Conservation (phyloP, 1,140 invertebrate genomes). For the Panagrolaimus sp. region DNA sequence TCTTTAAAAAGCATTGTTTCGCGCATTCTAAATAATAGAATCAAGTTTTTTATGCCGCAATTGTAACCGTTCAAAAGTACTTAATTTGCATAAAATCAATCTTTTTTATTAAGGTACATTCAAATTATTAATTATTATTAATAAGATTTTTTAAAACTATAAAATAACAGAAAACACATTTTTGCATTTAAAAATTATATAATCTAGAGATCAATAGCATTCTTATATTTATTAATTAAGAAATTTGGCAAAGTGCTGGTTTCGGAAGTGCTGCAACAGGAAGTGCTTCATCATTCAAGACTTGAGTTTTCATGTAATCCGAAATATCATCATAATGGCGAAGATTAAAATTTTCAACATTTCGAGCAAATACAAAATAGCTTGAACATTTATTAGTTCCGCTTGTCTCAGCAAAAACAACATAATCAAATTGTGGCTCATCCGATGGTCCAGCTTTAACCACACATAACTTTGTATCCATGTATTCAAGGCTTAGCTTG, state of each 20-base stretch:
- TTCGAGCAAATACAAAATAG: conserved; percentile 3
- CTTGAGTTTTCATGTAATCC: conserved; percentile 10
- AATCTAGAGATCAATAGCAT: background rate
- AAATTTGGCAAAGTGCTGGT: background rate
- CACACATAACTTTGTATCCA: background rate
- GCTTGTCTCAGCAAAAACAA: conserved; percentile 6
- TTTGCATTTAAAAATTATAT: background rate
- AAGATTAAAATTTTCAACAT: conserved; percentile 7
- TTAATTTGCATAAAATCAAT: too few relatives aligned
- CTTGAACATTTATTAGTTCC: background rate
- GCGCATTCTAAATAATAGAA: too few relatives aligned
- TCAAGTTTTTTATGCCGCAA: too few relatives aligned
- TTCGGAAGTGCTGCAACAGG: conserved; percentile 13
- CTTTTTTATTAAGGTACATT: too few relatives aligned
- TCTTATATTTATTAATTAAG: background rate
- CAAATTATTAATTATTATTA: too few relatives aligned
- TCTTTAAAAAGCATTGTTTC: too few relatives aligned
- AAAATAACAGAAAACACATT: too few relatives aligned
- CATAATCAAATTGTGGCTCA: conserved; percentile 8
- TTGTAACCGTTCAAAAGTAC: too few relatives aligned
- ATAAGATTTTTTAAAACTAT: too few relatives aligned
- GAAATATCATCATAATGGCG: conserved; percentile 2
- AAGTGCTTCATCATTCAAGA: conserved; percentile 3
- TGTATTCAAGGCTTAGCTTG: background rate
- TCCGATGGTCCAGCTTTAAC: conserved; percentile 2